Conservation (phyloP, 2,888 invertebrate species). For the Diarsia brunnea region DNA sequence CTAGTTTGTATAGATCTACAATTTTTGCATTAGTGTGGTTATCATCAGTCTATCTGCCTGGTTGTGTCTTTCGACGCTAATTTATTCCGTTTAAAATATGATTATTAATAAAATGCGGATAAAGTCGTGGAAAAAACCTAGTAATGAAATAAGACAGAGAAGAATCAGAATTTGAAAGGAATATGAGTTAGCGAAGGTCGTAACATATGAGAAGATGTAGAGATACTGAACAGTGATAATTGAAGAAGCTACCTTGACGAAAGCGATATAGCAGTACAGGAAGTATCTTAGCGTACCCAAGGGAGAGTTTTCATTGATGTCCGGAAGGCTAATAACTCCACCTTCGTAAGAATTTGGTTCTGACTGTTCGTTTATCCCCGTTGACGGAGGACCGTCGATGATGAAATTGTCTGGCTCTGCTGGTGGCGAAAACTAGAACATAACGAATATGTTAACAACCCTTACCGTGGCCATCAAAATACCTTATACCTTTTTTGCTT, state of each 20-base stretch:
- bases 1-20: too few relatives aligned
- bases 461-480: background rate
- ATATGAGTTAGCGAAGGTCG: background rate
- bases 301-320: slow-evolving; percentile 59
- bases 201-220: background rate
- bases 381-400: slow-evolving; percentile 41
- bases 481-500: background rate
- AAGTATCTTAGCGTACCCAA: slow-evolving; percentile 41
- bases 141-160: background rate
- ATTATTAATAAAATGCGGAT: background rate
- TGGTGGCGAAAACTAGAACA: slow-evolving; percentile 36
- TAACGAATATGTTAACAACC: background rate
- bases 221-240: background rate
- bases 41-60: background rate
- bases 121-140: background rate
- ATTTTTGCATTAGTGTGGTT: too few relatives aligned
- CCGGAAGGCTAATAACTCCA: slow-evolving; percentile 44
- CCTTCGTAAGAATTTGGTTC: slow-evolving; percentile 38
- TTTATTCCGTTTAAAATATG: background rate
- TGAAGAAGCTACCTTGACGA: background rate
- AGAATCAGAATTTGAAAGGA: background rate
- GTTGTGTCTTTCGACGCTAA: background rate
- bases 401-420: slow-evolving; percentile 46
- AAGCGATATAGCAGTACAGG: background rate
- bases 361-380: slow-evolving; percentile 41